These are phyloP conservation scores for Podabrus alpinus DNA, from an alignment of 2,888 invertebrate species.

Conservation along the genomic window DNA sequence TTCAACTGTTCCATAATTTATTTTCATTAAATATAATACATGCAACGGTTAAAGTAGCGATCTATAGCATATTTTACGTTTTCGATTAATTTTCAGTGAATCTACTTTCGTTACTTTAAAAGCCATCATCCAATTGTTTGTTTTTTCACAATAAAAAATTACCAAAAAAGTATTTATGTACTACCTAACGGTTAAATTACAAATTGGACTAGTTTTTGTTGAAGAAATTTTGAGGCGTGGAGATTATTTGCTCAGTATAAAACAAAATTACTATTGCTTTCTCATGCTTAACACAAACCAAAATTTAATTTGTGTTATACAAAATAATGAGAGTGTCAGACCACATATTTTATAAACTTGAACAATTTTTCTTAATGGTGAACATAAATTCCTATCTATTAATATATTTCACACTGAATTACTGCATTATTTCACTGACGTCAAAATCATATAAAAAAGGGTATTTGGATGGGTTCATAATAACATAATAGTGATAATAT, in stretches of 20 bases:
- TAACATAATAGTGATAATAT: no score
- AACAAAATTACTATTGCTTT: background rate
- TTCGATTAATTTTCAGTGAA: background rate
- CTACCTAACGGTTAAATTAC: background rate
- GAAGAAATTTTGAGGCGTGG: background rate
- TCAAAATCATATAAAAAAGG: background rate
- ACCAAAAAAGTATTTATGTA: background rate
- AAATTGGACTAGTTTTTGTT: background rate
- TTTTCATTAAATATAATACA: background rate
- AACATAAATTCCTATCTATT: background rate
- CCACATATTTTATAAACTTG: background rate
- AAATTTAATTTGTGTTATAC: background rate
- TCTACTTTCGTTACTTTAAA: background rate
- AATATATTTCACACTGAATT: background rate
- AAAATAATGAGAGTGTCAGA: background rate
- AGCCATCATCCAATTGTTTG: background rate
- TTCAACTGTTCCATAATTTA: background rate
- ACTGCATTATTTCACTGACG: background rate
- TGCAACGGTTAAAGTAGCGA: background rate
- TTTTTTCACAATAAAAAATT: background rate
- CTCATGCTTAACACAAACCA: background rate
- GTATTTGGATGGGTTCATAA: background rate
- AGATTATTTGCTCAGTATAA: background rate
- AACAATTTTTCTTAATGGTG: background rate
- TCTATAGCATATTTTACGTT: background rate